Evolutionary conservation across 2,113 vertebrate genomes (phyloP), one percentile per base, ranked within the genome.

Genomic region (Brachyistius frenatus): DNA sequence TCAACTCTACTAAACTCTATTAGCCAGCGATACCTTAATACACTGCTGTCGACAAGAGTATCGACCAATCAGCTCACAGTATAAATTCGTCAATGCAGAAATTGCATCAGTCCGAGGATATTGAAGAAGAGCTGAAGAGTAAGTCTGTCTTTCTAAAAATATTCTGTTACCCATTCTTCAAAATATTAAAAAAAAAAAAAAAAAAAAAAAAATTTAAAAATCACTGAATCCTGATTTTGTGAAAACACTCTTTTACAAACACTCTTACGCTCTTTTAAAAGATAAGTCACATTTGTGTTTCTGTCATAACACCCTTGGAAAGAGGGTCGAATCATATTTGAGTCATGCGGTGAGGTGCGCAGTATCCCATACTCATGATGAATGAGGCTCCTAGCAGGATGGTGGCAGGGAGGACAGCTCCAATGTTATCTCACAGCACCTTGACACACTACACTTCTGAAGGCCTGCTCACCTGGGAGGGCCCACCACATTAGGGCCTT

Each of bases 391-490:
- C 73, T 78, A 61, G 86, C 79, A 68, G 74, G 83, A 86, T 50
- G 69, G 81, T 91, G 87, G 89, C 90, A 91, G 82, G 86, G 84
- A 90, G 73, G 82, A 90, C 87, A 86, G 89, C 80, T 90, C 66
- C 76, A 82, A 49, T 91, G 86, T 92, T 93, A 91, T 92, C 88
- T 73, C 89, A 91, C 90, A 88, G 89, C 78, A 32, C 86, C 66
- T 73, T 58, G 74, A 90, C 89, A 86, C 69, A 78, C 73, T 74
- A 57, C 69, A 88, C 86, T 86, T 92, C 83, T 83, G 76, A 90
- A 64, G 76, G 69, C 46, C 86, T 16, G 37, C 78, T 88, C 88
- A 88, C 79, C 84, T 90, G 83, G 83, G 91, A 92, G 70, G 68
- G 78, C 69, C 65, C 80, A 23, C 65, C 57, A 58, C 63, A 66